A percentile compares a stretch with the other conserved stretches of the same genome.
Evolutionary conservation across 2,888 invertebrate species (phyloP).

Genomic region (Papilio elwesi): DNA sequence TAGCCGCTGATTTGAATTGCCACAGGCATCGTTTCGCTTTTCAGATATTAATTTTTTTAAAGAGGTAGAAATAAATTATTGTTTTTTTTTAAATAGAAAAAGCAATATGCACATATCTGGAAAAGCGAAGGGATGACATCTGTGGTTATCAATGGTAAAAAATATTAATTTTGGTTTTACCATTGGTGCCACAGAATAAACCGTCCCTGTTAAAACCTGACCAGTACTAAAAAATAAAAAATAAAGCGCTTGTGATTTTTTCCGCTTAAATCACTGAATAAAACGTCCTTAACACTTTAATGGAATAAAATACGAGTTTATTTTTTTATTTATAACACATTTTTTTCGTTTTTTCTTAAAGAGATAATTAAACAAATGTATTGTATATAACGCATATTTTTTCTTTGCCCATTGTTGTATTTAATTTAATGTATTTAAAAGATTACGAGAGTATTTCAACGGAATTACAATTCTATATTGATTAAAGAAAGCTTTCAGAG

Average conservation of each 20-base stretch:
- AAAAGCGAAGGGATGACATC: constrained; percentile 73
- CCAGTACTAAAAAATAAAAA: constrained; percentile 65
- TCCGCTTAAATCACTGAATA: constrained; percentile 44
- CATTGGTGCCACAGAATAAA: constrained; percentile 61
- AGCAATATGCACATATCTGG: constrained; percentile 54
- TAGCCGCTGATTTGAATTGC: constrained; percentile 82
- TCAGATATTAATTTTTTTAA: constrained; percentile 51
- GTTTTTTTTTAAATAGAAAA: constrained; percentile 46
- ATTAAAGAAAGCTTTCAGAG: constrained; percentile 49
- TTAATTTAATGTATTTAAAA: constrained; percentile 15
- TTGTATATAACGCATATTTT: neutral
- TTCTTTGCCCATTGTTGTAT: neutral
- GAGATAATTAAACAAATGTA: neutral
- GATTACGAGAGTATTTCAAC: constrained; percentile 16
- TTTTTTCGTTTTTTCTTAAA: neutral
- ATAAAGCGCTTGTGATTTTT: constrained; percentile 43
- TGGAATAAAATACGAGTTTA: neutral
- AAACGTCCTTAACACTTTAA: constrained; percentile 23
- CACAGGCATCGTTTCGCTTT: constrained; percentile 78
- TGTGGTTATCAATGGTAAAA: constrained; percentile 66
- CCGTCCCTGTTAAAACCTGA: constrained; percentile 79
- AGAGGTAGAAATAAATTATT: constrained; percentile 44
- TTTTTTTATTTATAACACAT: neutral
- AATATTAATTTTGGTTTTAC: constrained; percentile 50
- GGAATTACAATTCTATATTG: constrained; percentile 46